phyloP scores from a whole-genome alignment of 1,140 invertebrate species.

The Cecropterus lyciades region DNA sequence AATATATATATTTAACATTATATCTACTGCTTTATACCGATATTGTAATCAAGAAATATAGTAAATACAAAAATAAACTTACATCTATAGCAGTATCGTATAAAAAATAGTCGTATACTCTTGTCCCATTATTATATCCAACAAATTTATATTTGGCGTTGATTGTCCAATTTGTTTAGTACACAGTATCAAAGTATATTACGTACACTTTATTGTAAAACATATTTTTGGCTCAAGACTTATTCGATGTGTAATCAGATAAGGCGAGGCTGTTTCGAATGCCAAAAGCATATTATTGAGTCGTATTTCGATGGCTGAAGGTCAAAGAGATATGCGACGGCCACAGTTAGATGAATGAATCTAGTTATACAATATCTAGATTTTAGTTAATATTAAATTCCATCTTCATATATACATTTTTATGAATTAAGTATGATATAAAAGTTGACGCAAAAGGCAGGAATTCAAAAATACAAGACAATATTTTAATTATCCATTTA shows the following conservation, averaged over 20 bases:
- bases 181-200: slow-evolving; percentile 12
- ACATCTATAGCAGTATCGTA: not conserved
- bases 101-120: not conserved
- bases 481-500: no score
- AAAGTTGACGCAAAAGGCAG: no score
- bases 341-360: not conserved
- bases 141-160: not conserved
- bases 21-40: no score
- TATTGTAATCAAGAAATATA: no score
- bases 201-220: not conserved
- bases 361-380: not conserved
- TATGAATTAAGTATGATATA: no score
- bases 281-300: slow-evolving; percentile 30
- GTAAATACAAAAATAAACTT: not conserved
- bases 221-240: slow-evolving; percentile 18
- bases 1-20: no score
- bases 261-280: slow-evolving; percentile 21
- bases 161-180: slow-evolving; percentile 6
- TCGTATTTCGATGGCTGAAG: slow-evolving; percentile 10
- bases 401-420: not conserved
- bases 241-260: slow-evolving; percentile 30
- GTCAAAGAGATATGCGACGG: slow-evolving; percentile 10
- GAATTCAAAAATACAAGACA: no score
- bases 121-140: not conserved
- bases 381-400: not conserved